Evolutionary conservation across 1,140 invertebrate species (phyloP).

Genomic region (Zaprionus lachaisei): DNA sequence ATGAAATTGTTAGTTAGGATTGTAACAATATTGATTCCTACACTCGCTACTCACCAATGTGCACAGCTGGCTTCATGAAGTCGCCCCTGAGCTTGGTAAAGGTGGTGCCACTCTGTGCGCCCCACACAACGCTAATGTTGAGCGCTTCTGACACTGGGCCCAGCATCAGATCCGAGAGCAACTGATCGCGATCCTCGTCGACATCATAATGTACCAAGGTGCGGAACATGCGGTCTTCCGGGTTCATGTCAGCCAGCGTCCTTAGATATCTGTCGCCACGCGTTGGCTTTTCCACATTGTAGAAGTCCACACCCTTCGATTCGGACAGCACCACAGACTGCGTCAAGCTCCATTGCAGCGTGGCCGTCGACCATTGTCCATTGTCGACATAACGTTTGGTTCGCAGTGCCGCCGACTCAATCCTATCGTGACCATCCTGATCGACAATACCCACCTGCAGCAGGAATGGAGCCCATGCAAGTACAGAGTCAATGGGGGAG

Average conservation of each 20-base stretch:
- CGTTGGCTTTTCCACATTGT: conserved; percentile 89
- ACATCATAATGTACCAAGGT: conserved; percentile 79
- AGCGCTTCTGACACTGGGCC: conserved; percentile 88
- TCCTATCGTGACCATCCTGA: conserved; percentile 86
- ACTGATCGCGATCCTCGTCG: conserved; percentile 68
- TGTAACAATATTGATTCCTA: not conserved
- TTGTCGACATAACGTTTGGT: conserved; percentile 86
- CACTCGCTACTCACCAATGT: conserved; percentile 86
- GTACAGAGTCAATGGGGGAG: conserved; percentile 91
- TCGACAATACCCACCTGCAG: conserved; percentile 87
- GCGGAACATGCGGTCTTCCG: conserved; percentile 75
- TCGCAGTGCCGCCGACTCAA: conserved; percentile 85
- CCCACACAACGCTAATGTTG: conserved; percentile 88
- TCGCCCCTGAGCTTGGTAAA: conserved; percentile 88
- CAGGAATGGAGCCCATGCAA: conserved; percentile 91
- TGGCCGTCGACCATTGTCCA: conserved; percentile 87
- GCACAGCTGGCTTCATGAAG: conserved; percentile 94
- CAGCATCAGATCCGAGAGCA: conserved; percentile 89
- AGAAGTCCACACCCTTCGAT: conserved; percentile 90
- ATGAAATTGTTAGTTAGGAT: not conserved
- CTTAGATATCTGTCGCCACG: conserved; percentile 53
- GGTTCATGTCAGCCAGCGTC: conserved; percentile 36
- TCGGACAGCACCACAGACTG: conserved; percentile 86
- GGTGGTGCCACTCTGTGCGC: conserved; percentile 86
- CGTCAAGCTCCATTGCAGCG: conserved; percentile 87